These are phyloP conservation scores for Scaptomyza montana DNA, from an alignment of 1,140 invertebrate genomes.

Conservation along the genomic window DNA sequence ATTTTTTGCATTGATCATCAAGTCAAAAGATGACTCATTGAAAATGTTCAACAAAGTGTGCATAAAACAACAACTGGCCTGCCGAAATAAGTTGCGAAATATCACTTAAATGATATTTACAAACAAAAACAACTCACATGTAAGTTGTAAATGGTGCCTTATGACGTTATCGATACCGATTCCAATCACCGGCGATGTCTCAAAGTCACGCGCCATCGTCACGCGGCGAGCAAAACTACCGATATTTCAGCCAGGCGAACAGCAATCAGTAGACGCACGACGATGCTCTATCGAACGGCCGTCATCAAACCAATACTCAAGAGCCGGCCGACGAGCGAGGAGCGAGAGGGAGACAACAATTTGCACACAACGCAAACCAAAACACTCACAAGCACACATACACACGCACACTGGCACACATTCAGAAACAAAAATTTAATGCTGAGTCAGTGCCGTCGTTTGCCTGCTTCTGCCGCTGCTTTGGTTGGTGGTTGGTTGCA, in stretches of 20 bases:
- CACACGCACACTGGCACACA: conserved; percentile 26
- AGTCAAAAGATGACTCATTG: not conserved
- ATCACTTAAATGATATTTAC: not conserved
- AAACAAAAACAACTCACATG: not conserved
- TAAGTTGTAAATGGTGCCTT: conserved; percentile 7
- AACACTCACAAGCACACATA: not conserved
- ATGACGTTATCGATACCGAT: conserved; percentile 67
- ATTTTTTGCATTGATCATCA: not conserved
- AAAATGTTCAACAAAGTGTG: not conserved
- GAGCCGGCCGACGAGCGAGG: conserved; percentile 3
- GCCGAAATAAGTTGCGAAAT: not conserved
- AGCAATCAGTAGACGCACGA: conserved; percentile 36
- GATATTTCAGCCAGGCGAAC: conserved; percentile 77
- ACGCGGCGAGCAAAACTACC: conserved; percentile 80
- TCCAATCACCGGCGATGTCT: conserved; percentile 61
- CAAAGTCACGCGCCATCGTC: conserved; percentile 69
- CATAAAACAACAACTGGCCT: not conserved
- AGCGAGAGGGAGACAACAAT: not conserved
- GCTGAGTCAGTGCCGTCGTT: conserved; percentile 49
- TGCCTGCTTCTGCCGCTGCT: conserved; percentile 73
- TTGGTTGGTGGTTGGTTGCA: conserved; percentile 70
- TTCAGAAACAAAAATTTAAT: conserved; percentile 38
- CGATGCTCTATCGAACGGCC: conserved; percentile 61
- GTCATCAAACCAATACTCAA: conserved; percentile 53
- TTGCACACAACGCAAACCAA: not conserved